Percentiles rank a stretch among this genome's conserved stretches.
Conservation (phyloP, 2,113 vertebrate genomes). For the Elgaria multicarinata region DNA sequence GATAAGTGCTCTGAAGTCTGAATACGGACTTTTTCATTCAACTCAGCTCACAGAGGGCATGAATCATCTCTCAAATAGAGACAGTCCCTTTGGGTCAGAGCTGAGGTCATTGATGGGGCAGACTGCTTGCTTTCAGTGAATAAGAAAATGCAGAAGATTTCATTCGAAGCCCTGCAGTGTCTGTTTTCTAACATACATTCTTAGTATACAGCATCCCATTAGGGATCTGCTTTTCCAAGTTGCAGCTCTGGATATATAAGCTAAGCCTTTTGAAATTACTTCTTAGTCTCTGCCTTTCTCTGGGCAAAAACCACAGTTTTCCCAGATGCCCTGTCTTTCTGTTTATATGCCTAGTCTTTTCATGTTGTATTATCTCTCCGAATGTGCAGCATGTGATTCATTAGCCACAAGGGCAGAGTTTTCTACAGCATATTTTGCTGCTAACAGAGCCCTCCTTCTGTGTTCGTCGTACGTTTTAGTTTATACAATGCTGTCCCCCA, state of each 20-base stretch:
- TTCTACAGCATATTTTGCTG: background rate
- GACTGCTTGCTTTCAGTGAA: conserved; percentile 47
- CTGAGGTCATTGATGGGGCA: conserved; percentile 49
- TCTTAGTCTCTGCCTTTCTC: background rate
- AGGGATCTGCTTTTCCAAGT: background rate
- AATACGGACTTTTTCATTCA: conserved; percentile 66
- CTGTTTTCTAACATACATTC: conserved; percentile 39
- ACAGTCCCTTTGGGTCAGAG: conserved; percentile 65
- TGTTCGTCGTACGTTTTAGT: background rate
- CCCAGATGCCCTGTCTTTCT: background rate
- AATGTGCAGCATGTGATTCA: background rate
- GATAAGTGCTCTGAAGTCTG: conserved; percentile 53
- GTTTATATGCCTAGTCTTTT: background rate
- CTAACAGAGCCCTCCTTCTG: background rate
- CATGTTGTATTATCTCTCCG: rapidly evolving
- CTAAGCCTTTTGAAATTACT: conserved; percentile 39
- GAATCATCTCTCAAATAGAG: conserved; percentile 63
- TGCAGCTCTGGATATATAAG: background rate
- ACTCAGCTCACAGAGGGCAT: conserved; percentile 51
- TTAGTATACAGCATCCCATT: conserved; percentile 25
- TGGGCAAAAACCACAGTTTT: background rate
- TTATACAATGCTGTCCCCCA: conserved; percentile 2
- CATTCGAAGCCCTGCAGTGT: conserved; percentile 10
- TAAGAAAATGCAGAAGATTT: conserved; percentile 48
- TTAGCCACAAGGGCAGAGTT: background rate